Base-by-base conservation (phyloP, 30 jellyfish, hydroid and myxozoan genomes). In the Aurelia sp. region DNA sequence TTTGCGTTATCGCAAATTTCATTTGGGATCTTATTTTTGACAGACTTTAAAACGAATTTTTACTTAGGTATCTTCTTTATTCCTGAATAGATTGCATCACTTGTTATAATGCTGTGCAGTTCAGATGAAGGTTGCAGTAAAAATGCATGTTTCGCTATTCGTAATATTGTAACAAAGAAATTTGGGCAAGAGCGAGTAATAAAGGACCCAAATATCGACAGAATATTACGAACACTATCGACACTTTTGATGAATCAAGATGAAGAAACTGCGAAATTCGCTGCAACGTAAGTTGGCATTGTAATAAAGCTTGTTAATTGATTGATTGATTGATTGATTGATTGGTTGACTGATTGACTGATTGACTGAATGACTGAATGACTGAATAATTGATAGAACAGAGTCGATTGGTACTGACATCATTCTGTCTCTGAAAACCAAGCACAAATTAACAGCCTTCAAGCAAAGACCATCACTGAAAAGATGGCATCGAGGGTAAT, bases 81-180 rank as follows among this genome's bases (percentile, higher is more conserved):
- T 15, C 31, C 6, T 41, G 68, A 4, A 23, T 50, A 92, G 98
- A 68, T 80, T 60, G 82, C 89, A n/a, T 73, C 85, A 11, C 80
- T 92, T 59, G 90, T 82, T 12, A 66, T 55, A 10, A 92, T 92
- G 98, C 78, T 92, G 52, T 85, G 97, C 81, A 81, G 97, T 55
- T 85, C 84, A 37, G 98, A 92, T 50, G 96, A 76, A 31, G 97
- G 98, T 19, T 92, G 97, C 92, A 55, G 96, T 59, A 92, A 92
- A 80, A 92, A 92, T 69, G 95, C 98, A 0, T 92, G 89, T 21
- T 92, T 92, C 85, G 96, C 92, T 4, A 86, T 92, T 40, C 93
- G 89, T 17, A 83, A 84, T 37, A 88, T 92, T 58, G 91, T 94
- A 10, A 79, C 80, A 17, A 61, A 88, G 64, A 35, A 70, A 12